Conservation (phyloP, 2,888 invertebrate species). For the Drosophila robusta region DNA sequence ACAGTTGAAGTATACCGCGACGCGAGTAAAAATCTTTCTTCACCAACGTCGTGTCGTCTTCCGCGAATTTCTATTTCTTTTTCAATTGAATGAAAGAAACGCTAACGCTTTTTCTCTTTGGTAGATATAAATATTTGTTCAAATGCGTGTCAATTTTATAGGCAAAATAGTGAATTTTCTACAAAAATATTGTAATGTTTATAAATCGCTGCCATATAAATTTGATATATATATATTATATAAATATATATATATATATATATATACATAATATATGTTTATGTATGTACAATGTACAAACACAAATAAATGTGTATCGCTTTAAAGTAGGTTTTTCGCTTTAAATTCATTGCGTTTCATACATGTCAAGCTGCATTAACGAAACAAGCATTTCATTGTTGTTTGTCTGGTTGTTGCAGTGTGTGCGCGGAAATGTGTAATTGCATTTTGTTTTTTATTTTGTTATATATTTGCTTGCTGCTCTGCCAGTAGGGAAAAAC, state of each 20-base stretch:
- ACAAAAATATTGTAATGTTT: slow-evolving; percentile 36
- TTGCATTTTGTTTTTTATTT: slow-evolving; percentile 38
- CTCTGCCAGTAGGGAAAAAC: slow-evolving; percentile 48
- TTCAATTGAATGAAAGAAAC: slow-evolving; percentile 54
- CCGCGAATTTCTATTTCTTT: slow-evolving; percentile 71
- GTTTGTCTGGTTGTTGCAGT: slow-evolving; percentile 38
- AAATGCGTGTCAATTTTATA: slow-evolving; percentile 33
- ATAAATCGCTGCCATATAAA: slow-evolving; percentile 34
- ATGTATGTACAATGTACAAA: slow-evolving; percentile 26
- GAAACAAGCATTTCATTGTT: slow-evolving; percentile 36
- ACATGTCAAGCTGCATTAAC: slow-evolving; percentile 25
- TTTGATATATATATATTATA: neutral
- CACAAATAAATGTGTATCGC: slow-evolving; percentile 50
- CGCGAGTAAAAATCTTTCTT: slow-evolving; percentile 81
- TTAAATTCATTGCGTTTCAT: slow-evolving; percentile 28
- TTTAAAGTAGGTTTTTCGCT: slow-evolving; percentile 30
- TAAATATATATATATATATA: neutral
- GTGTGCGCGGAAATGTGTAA: slow-evolving; percentile 49
- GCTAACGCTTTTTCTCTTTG: slow-evolving; percentile 48
- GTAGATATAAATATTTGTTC: slow-evolving; percentile 44
- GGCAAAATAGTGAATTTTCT: slow-evolving; percentile 21
- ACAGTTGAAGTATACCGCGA: slow-evolving; percentile 82
- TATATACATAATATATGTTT: slow-evolving; percentile 13
- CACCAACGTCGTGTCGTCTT: slow-evolving; percentile 70
- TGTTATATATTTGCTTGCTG: slow-evolving; percentile 48